Evolutionary conservation across 2,797 vertebrate genomes (phyloP).

Genomic region (Cuculus canorus): DNA sequence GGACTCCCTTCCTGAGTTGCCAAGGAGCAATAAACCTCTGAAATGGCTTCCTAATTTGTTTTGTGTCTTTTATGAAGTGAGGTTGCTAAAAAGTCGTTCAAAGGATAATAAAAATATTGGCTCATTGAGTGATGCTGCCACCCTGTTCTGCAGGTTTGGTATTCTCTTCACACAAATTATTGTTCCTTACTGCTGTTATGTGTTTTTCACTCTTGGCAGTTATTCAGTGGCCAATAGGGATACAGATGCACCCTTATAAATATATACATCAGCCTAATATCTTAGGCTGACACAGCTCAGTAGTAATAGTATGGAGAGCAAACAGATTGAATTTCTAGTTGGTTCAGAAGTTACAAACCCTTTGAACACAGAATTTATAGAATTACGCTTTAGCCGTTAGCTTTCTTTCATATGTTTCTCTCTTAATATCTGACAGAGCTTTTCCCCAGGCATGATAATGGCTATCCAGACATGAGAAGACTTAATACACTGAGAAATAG

Average conservation of each 20-base stretch:
- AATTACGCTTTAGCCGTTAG: not conserved
- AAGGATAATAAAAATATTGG: not conserved
- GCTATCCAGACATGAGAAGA: slow-evolving; percentile 17
- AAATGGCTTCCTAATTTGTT: not conserved
- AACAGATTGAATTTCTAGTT: not conserved
- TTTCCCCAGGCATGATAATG: not conserved
- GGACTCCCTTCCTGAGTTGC: not conserved
- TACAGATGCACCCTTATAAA: not conserved
- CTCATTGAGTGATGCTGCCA: not conserved
- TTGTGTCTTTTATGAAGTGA: not conserved
- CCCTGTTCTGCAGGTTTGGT: not conserved
- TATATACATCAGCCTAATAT: not conserved
- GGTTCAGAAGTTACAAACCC: not conserved
- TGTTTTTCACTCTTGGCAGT: not conserved
- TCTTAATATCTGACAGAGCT: slow-evolving; percentile 32
- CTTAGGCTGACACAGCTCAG: not conserved
- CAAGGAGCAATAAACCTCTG: not conserved
- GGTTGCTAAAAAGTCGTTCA: not conserved
- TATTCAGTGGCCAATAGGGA: not conserved
- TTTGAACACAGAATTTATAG: slow-evolving; percentile 1
- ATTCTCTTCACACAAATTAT: not conserved
- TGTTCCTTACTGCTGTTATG: not conserved
- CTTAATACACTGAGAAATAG: slow-evolving; percentile 13
- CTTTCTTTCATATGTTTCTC: not conserved
- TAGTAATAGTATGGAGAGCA: not conserved